Conservation (phyloP, 2,113 vertebrate species). For the Marcusenius ussheri region DNA sequence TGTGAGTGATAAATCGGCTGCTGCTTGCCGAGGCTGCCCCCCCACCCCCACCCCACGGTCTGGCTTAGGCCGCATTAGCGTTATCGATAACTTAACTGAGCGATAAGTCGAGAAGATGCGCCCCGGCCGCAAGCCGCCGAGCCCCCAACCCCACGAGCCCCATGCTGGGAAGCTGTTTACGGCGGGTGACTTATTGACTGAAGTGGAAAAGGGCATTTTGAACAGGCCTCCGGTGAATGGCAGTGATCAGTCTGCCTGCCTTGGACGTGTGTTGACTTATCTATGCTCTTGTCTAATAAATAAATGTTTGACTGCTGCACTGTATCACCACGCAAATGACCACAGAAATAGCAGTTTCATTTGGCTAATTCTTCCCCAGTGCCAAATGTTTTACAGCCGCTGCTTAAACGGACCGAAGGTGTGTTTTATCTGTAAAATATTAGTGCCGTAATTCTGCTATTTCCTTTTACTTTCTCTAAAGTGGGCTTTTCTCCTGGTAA, state of each 20-base stretch:
- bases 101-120: neutral
- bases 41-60: neutral
- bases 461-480: neutral
- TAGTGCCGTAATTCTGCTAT: neutral
- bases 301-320: neutral
- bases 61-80: neutral
- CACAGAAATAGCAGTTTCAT: neutral
- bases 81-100: slow-evolving; percentile 19
- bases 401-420: neutral
- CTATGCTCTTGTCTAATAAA: neutral
- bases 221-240: neutral
- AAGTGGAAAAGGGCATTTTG: neutral
- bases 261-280: neutral
- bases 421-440: neutral
- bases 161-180: neutral
- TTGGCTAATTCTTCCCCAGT: neutral
- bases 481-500: neutral
- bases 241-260: neutral
- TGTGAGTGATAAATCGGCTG: neutral
- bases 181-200: neutral
- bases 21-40: neutral
- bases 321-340: neutral
- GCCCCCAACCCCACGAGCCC: neutral
- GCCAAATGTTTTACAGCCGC: neutral
- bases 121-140: neutral